Conservation (phyloP, 2,113 vertebrate species). For the Paradisaea rubra region DNA sequence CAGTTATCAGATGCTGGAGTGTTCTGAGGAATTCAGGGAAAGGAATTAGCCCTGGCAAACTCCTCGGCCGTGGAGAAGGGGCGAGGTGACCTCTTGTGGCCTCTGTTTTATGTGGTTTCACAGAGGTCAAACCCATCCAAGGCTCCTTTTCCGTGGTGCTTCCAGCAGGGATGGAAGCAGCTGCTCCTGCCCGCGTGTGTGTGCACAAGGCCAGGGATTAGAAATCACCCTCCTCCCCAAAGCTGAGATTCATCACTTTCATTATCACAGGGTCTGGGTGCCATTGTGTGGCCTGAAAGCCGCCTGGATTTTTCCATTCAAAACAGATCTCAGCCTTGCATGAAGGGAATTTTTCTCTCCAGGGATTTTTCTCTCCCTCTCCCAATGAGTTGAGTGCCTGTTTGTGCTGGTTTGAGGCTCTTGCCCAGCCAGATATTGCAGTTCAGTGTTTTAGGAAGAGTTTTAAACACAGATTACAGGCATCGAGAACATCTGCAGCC, state of each 20-base stretch:
- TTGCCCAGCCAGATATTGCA: neutral
- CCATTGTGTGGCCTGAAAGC: neutral
- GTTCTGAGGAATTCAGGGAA: neutral
- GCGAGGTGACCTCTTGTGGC: slow-evolving; percentile 18
- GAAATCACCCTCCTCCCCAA: neutral
- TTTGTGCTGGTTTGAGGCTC: neutral
- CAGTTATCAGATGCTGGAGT: neutral
- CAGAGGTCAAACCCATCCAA: neutral
- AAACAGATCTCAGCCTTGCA: neutral
- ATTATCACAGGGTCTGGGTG: neutral
- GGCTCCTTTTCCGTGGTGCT: neutral
- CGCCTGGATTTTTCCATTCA: neutral
- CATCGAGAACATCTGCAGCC: neutral
- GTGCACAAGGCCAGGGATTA: neutral
- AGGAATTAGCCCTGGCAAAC: neutral
- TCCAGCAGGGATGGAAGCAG: neutral
- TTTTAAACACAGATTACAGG: neutral
- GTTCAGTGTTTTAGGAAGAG: neutral
- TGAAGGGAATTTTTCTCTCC: neutral
- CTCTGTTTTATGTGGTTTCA: neutral
- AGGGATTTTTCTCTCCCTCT: neutral
- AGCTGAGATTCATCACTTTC: neutral
- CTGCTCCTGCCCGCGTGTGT: neutral
- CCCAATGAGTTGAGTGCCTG: neutral
- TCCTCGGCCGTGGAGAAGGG: neutral